Base-by-base conservation (phyloP, 2,113 vertebrate genomes). In the Cacatua alba region DNA sequence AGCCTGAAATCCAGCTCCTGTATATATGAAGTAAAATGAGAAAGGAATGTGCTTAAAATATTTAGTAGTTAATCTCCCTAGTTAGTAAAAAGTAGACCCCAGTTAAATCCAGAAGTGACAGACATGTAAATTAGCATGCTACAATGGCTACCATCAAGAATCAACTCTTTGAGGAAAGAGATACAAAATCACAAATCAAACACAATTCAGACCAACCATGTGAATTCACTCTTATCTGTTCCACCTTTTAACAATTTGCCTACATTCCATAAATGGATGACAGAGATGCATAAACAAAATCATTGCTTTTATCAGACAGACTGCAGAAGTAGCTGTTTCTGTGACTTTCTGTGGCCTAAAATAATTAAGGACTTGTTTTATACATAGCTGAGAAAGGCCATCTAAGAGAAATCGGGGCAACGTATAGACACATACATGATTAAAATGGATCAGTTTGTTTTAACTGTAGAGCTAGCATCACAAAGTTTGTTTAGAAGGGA, bases 401-500 rank as follows among this genome's bases (percentile, higher is more conserved):
- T 2, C 17, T 10, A 48, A 46, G 29, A 37, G 20, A 64, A 83
- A 82, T 2, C 14, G 15, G 57, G 72, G 55, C 68, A 63, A 46
- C 0, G 2, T 13, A 41, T 5, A 52, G 11, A 37, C 49, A n/a
- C 0, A 11, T 12, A 29, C 6, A 6, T 4, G 14, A 63, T 39
- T 29, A 75, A 86, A 77, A 78, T 3, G n/a, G 26, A 79, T 25
- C 31, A 4, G 39, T 35, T 17, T n/a, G 44, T 21, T 62, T 62
- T 48, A 82, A 46, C 29, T 14, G 35, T 7, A 71, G 20, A 74
- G 43, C 49, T 28, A 52, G 44, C 21, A 52, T 8, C 21, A 52
- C 18, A 11, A 95, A 97, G 92, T 95, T 84, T 90, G 75, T 59
- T 81, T 25, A 53, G 82, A 41, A 75, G 33, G 57, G 85, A 86